Evolutionary conservation across 2,113 vertebrate genomes (phyloP), one percentile per base, ranked within the genome.

Genomic region (Porphyrio hochstetteri): DNA sequence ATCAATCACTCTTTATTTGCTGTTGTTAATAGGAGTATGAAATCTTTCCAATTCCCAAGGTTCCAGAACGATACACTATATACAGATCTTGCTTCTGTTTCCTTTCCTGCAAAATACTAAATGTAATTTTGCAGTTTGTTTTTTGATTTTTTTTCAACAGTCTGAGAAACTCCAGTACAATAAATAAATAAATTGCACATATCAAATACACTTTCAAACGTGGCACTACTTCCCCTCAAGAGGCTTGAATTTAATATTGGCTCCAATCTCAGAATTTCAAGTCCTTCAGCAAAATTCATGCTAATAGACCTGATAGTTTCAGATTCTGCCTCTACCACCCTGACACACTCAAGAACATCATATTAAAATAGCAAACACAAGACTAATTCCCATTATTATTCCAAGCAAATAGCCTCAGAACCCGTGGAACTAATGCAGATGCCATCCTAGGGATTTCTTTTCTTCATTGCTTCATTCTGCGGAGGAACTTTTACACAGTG

Each of bases 201-300:
- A 83, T 55, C 81, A 91, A 91, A 88, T 71, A 42, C 14, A 44
- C 76, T 93, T 96, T 84, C 44, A 68, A 87, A 71, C 0, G 4
- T 68, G 48, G 33, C 24, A 86, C 7, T 63, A 71, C 61, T 86
- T 91, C 24, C 61, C 33, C 91, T 78, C 83, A 60, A 75, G 89
- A 92, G 74, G 24, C 44, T 93, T 86, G 61, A 92, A 95, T 95
- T 38, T 91, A 92, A 95, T 89, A 91, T 64, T 92, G 13, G 12
- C 52, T 92, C 33, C 69, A 60, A 56, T 61, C 44, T 82, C 69
- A 81, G 56, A 38, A 40, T 91, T 93, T 93, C 19, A 64, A 80
- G 74, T 88, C 71, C 59, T 88, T 88, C 86, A 95, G 83, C 86
- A 86, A 90, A 94, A 93, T 77, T 88, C 68, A 83, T 83, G 68